Evolutionary conservation across 2,113 vertebrate genomes (phyloP), one percentile per base, ranked within the genome.

Genomic region (Neogobius melanostomus): DNA sequence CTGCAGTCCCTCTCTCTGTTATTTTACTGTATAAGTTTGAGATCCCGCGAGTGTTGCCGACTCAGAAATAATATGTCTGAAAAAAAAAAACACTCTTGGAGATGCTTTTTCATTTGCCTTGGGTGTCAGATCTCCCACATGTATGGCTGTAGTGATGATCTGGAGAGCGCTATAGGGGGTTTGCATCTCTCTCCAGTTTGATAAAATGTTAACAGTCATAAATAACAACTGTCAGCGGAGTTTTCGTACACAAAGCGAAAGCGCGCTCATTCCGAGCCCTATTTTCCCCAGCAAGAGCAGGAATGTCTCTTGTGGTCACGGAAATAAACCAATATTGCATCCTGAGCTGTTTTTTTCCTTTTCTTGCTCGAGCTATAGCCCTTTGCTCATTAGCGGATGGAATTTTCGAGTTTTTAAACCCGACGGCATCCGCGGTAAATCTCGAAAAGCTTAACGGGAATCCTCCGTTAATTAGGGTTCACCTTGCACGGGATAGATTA

Each of bases 401-500:
- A 2, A 44, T 36, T 76, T 79, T 68, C 68, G 66, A 84, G 48
- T 82, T 88, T 86, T 50, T 50, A 11, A 1, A 3, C 11, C 81
- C 45, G 11, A 70, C 65, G 17, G 61, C 63, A 57, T 69, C 11
- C 64, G 65, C 17, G 52, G 68, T 84, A 80, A 87, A 84, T 79
- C 83, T 21, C 79, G 17, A 61, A 36, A 74, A 81, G 75, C 75
- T 82, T 82, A 72, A 68, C 50, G 54, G 70, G 75, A 87, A 88
- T 88, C 86, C 82, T 82, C 36, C 9, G 68, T 75, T 88, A 82
- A 90, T 87, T 82, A 81, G 69, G 72, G 82, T 82, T 85, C 76
- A 87, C 79, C 79, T 79, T 69, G 62, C 45, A 45, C 28, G 0
- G 17, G 69, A 57, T 1, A 4, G 64, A 64, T 79, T 72, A 71